Base-by-base conservation (phyloP, 2,888 invertebrate genomes). In the Drosophila koepferae region DNA sequence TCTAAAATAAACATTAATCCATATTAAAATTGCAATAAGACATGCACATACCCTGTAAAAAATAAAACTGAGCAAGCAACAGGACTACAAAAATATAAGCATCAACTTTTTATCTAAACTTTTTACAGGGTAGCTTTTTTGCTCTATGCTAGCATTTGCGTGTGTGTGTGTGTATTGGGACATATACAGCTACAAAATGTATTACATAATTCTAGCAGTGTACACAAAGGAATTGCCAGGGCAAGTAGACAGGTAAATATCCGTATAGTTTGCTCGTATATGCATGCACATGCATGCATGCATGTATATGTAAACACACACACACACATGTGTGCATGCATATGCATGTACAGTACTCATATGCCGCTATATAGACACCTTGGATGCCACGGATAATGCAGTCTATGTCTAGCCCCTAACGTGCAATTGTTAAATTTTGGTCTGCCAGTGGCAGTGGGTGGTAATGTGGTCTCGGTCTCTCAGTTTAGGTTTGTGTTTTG, bases 221-320 rank as follows among this genome's bases (percentile, higher is more conserved):
- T 51, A 46, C 63, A 76, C 63, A 66, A 72, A 72, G 72, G 51
- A 72, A 75, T 74, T 63, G 74, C 53, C 63, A 40, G 31, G 63
- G 41, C 28, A 58, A 60, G 71, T 61, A 71, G 63, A 63, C 63
- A 74, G 70, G 75, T 76, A 74, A 71, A 76, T 71, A 76, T 74
- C 74, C 65, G 74, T 74, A 60, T 20, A 71, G 64, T 64, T 49
- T 36, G 54, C 34, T 46, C 48, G 14, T 20, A 55, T 43, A 55
- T 43, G 36, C 59, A 41, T 28, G 20, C 3, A 18, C 7, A n/a
- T 31, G 28, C 3, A 28, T 20, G 20, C 43, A 44, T 44, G 23
- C 46, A 23, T 23, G 28, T 3, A 3, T n/a, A 14, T 23, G 6
- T 18, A 43, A 1, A 5, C 10, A 7, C 38, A 53, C 18, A n/a